A percentile compares a stretch with the other conserved stretches of the same genome.
Evolutionary conservation across 2,797 vertebrate genomes (phyloP).

Genomic region (Halcyon badia): DNA sequence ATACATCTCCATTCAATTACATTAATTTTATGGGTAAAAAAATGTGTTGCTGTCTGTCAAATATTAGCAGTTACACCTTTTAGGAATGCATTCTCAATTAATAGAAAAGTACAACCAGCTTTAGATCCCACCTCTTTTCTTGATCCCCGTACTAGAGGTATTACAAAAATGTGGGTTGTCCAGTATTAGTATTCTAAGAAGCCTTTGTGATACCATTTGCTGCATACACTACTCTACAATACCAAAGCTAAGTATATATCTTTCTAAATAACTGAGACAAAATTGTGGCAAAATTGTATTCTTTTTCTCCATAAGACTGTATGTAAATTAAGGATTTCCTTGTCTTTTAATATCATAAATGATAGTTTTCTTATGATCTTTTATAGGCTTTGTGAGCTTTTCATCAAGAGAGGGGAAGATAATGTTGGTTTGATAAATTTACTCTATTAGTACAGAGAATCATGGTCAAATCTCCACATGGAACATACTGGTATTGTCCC

Average conservation of each 20-base stretch:
- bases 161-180: background rate
- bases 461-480: background rate
- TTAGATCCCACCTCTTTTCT: too few species aligned
- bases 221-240: background rate
- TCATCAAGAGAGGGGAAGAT: background rate
- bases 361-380: background rate
- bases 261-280: background rate
- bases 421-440: background rate
- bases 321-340: background rate
- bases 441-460: background rate
- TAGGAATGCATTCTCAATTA: background rate
- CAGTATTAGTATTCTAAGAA: background rate
- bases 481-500: background rate
- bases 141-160: background rate
- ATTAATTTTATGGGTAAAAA: background rate
- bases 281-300: background rate
- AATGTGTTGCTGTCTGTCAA: background rate
- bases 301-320: background rate
- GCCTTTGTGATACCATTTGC: background rate
- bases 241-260: background rate
- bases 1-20: background rate
- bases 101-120: background rate
- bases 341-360: background rate
- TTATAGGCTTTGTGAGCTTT: background rate
- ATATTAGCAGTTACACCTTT: background rate